Evolutionary conservation across 2,888 invertebrate genomes (phyloP).

Genomic region (Brachynemurus nebulosus): DNA sequence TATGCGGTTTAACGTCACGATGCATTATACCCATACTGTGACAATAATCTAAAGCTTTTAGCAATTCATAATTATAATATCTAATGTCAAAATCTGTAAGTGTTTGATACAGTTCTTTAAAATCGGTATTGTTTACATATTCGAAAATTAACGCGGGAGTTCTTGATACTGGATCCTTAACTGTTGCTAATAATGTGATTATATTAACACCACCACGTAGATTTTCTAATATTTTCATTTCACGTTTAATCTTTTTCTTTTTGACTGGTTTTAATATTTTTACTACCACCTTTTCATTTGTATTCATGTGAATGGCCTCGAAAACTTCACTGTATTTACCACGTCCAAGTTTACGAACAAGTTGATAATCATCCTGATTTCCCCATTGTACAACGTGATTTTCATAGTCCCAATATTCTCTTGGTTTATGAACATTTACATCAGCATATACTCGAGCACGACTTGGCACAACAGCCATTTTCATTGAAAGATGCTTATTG

Average conservation of each 20-base stretch:
- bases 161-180: conserved; percentile 4
- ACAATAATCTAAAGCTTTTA: conserved; percentile 31
- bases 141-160: conserved; percentile 8
- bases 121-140: conserved; percentile 6
- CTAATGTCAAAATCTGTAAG: conserved; percentile 28
- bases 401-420: conserved; percentile 8
- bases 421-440: conserved; percentile 7
- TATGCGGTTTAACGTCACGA: conserved; percentile 59
- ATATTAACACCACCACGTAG: conserved; percentile 18
- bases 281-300: conserved; percentile 26
- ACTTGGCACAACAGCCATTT: conserved; percentile 5
- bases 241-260: conserved; percentile 29
- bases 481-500: no score
- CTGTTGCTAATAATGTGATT: conserved; percentile 1
- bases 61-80: conserved; percentile 32
- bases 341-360: conserved; percentile 6
- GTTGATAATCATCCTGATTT: conserved; percentile 7
- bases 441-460: conserved; percentile 6
- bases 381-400: conserved; percentile 3
- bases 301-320: conserved; percentile 24
- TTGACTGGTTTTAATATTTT: conserved; percentile 31
- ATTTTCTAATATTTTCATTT: conserved; percentile 30
- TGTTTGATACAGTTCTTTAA: conserved; percentile 28
- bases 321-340: conserved; percentile 29
- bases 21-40: conserved; percentile 19